These are phyloP conservation scores for Apamea sordens DNA, from an alignment of 2,888 invertebrate genomes.

Conservation along the genomic window DNA sequence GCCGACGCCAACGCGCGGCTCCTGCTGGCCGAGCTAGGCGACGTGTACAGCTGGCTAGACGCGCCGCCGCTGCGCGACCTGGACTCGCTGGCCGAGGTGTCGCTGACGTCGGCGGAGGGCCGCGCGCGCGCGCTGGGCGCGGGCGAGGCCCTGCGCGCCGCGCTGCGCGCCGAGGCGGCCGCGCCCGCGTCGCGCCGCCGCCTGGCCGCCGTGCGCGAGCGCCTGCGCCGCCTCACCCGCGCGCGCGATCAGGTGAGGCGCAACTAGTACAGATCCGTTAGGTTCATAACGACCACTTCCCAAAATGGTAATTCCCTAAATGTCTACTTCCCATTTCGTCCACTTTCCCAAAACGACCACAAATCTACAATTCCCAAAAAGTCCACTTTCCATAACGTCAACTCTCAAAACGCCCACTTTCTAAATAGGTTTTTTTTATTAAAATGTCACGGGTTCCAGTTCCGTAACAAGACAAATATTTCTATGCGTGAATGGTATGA, in stretches of 20 bases:
- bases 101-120: conserved; percentile 76
- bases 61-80: conserved; percentile 79
- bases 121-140: conserved; percentile 80
- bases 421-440: no score
- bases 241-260: conserved; percentile 82
- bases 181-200: conserved; percentile 74
- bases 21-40: conserved; percentile 94
- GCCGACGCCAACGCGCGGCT: conserved; percentile 96
- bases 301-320: no score
- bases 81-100: conserved; percentile 79
- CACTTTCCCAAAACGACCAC: no score
- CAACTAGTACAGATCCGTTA: not conserved
- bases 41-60: conserved; percentile 84
- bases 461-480: no score
- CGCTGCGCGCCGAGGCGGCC: conserved; percentile 68
- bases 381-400: no score
- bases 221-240: conserved; percentile 79
- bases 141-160: conserved; percentile 71
- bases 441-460: no score
- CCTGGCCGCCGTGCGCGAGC: conserved; percentile 78
- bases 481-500: no score
- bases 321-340: no score
- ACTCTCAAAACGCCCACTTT: no score
- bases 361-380: no score
- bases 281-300: no score